A percentile compares a stretch with the other conserved stretches of the same genome.
These are phyloP conservation scores for Malurus cyaneus DNA, from an alignment of 2,113 vertebrate species.

Conservation along the genomic window DNA sequence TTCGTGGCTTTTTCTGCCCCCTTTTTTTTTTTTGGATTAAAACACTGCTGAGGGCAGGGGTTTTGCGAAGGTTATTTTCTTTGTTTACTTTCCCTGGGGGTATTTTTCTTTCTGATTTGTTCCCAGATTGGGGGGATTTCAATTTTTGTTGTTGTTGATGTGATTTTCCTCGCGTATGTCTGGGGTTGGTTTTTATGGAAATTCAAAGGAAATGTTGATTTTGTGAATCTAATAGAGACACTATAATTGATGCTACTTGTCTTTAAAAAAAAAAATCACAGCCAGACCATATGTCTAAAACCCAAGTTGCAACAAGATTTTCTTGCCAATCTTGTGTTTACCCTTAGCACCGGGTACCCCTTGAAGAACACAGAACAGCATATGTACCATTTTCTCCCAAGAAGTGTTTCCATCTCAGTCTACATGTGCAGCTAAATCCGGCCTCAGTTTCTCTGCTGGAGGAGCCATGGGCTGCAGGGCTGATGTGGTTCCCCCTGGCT, in stretches of 20 bases:
- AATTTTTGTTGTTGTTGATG: neutral
- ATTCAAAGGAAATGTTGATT: neutral
- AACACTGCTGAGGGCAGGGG: neutral
- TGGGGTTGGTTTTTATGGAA: neutral
- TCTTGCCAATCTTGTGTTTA: neutral
- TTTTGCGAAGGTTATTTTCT: neutral
- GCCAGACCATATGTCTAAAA: neutral
- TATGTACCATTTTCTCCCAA: neutral
- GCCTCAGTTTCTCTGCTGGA: neutral
- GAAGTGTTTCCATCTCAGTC: neutral
- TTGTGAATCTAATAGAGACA: neutral
- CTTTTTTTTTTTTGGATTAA: neutral
- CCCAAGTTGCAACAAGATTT: neutral
- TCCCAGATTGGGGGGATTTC: neutral
- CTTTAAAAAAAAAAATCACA: too few relatives aligned
- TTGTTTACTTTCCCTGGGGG: neutral
- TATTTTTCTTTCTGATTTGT: constrained; percentile 20
- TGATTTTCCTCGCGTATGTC: neutral
- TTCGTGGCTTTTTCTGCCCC: neutral
- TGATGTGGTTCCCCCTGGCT: neutral
- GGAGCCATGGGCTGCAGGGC: neutral
- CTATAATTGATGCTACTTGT: neutral
- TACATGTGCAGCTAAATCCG: neutral
- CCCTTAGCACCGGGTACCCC: accelerated
- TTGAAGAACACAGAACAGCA: neutral